phyloP scores from a whole-genome alignment of 1,140 invertebrate genomes.

The Drosophila quadrilineata region DNA sequence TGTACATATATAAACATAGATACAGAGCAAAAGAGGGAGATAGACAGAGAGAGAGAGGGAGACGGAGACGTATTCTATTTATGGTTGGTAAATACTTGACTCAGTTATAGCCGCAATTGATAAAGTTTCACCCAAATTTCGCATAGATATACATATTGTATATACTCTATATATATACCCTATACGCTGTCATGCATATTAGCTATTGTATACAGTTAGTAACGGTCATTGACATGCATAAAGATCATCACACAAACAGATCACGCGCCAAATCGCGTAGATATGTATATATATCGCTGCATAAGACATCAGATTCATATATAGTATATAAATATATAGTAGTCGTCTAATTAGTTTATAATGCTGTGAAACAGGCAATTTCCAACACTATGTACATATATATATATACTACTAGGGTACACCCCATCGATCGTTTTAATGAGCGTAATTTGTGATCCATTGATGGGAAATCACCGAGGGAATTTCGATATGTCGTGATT shows the following conservation, averaged over 20 bases:
- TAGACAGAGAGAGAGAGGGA: not conserved
- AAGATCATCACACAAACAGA: constrained; percentile 40
- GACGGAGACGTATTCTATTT: constrained; percentile 38
- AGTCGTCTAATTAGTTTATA: constrained; percentile 8
- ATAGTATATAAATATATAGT: not conserved
- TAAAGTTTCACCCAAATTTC: constrained; percentile 34
- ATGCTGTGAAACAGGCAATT: constrained; percentile 50
- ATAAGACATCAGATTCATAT: too few species aligned
- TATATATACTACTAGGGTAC: too few species aligned
- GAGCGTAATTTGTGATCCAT: constrained; percentile 22
- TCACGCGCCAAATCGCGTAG: constrained; percentile 51
- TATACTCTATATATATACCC: not conserved
- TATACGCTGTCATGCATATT: not conserved
- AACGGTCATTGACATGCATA: constrained; percentile 63
- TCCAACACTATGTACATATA: constrained; percentile 31
- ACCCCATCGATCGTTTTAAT: constrained; percentile 36
- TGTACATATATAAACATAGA: not conserved
- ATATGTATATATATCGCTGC: constrained; percentile 13
- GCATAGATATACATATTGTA: constrained; percentile 23
- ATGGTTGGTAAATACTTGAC: constrained; percentile 44
- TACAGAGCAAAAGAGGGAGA: not conserved
- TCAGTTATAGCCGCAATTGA: constrained; percentile 31
- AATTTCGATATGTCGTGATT: not conserved
- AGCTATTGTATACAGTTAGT: constrained; percentile 5
- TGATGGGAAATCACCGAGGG: constrained; percentile 4